These are phyloP conservation scores for Oryzias woworae DNA, from an alignment of 2,113 vertebrate species.

Conservation along the genomic window DNA sequence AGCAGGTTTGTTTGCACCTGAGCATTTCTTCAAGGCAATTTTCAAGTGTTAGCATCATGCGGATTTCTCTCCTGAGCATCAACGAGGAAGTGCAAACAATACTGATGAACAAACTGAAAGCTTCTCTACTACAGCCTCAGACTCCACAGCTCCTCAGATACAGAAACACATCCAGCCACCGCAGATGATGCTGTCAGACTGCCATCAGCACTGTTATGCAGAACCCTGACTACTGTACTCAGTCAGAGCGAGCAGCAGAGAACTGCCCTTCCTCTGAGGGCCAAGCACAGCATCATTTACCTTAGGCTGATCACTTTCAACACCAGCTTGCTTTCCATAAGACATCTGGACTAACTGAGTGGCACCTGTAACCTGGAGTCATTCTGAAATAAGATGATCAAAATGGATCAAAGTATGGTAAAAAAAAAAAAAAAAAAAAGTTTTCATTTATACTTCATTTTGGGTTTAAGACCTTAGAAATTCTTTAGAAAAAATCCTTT, in stretches of 20 bases:
- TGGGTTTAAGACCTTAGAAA: too few species aligned
- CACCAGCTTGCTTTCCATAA: slow-evolving; percentile 12
- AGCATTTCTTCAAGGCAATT: not conserved
- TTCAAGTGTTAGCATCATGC: not conserved
- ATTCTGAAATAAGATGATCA: not conserved
- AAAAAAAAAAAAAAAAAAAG: too few species aligned
- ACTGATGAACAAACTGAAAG: slow-evolving; percentile 21
- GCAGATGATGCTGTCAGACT: not conserved
- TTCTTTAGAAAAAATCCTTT: too few species aligned
- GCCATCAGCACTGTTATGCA: not conserved
- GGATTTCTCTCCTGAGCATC: slow-evolving; percentile 15
- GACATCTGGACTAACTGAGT: not conserved
- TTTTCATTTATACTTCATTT: too few species aligned
- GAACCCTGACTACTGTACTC: slow-evolving; percentile 8
- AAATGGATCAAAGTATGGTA: too few species aligned
- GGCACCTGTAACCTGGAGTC: not conserved
- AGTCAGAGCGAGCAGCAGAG: not conserved
- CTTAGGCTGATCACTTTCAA: slow-evolving; percentile 11
- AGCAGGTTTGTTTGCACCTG: not conserved
- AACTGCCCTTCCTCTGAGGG: not conserved
- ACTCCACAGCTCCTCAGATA: slow-evolving; percentile 1
- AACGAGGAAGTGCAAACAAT: slow-evolving; percentile 25
- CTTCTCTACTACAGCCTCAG: not conserved
- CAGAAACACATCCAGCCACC: not conserved
- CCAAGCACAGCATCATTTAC: slow-evolving; percentile 4